A percentile compares a stretch with the other conserved stretches of the same genome.
Conservation (phyloP, 2,797 vertebrate species). For the Lepus townsendii region DNA sequence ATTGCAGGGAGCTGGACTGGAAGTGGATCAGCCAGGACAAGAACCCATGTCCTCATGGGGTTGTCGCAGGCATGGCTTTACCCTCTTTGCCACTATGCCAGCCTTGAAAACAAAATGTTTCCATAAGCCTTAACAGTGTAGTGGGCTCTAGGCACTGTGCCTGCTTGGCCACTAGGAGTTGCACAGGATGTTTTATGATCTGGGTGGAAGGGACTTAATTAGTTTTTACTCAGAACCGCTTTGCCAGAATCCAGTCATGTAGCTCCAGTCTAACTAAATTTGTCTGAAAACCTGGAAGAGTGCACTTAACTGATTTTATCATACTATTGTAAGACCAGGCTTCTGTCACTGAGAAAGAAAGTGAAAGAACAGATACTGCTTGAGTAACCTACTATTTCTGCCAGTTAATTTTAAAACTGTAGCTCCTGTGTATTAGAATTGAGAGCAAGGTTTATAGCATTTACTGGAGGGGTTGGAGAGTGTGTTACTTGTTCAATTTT, state of each 20-base stretch:
- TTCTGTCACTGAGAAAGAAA: not conserved
- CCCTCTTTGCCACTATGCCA: no score
- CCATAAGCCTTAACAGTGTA: not conserved
- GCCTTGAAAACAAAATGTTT: not conserved
- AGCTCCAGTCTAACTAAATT: not conserved
- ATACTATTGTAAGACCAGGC: not conserved
- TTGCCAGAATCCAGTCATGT: not conserved
- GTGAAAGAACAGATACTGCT: not conserved
- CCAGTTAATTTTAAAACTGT: not conserved
- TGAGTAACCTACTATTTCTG: not conserved
- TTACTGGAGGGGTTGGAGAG: not conserved
- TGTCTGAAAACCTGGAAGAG: not conserved
- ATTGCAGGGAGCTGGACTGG: no score
- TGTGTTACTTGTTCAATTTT: conserved; percentile 41
- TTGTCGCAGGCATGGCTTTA: no score
- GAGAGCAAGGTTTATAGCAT: not conserved
- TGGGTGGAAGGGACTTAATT: not conserved
- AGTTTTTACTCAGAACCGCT: not conserved
- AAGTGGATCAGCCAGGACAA: no score
- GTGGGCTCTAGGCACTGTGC: not conserved
- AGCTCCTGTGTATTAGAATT: not conserved
- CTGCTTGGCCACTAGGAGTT: not conserved
- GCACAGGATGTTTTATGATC: not conserved
- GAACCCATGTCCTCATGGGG: no score
- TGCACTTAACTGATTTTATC: not conserved